A percentile compares a stretch with the other conserved stretches of the same genome.
These are phyloP conservation scores for Prolemur simus DNA, from an alignment of 2,113 vertebrate species.

Conservation along the genomic window DNA sequence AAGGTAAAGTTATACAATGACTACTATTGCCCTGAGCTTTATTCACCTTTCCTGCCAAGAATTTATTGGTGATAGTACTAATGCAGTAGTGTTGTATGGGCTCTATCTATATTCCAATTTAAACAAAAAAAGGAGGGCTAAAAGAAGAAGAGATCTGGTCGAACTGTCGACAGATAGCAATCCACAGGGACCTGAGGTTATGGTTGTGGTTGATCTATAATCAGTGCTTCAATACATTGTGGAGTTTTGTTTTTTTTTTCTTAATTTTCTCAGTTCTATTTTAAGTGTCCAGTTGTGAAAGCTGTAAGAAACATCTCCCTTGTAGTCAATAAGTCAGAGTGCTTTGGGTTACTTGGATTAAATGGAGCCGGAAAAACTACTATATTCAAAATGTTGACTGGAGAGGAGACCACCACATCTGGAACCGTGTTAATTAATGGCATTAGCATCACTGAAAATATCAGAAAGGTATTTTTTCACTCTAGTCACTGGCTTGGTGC, in stretches of 20 bases:
- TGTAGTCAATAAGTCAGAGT: constrained; percentile 79
- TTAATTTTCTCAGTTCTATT: constrained; percentile 60
- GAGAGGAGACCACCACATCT: constrained; percentile 83
- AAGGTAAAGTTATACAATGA: constrained; percentile 54
- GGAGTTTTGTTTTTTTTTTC: not conserved
- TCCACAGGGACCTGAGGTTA: not conserved
- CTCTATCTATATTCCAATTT: not conserved
- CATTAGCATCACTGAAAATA: constrained; percentile 17
- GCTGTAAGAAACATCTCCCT: constrained; percentile 68
- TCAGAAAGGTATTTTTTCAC: constrained; percentile 62
- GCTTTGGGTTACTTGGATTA: constrained; percentile 93
- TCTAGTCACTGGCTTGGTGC: not conserved
- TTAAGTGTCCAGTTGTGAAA: constrained; percentile 80
- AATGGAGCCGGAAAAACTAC: constrained; percentile 95
- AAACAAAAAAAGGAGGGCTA: no score
- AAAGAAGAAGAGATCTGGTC: not conserved
- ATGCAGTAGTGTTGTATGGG: not conserved
- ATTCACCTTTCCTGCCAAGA: not conserved
- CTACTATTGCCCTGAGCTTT: not conserved
- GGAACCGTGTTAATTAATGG: constrained; percentile 76
- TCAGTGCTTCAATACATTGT: not conserved
- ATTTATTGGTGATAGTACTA: not conserved
- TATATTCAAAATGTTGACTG: constrained; percentile 93
- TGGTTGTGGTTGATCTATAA: not conserved
- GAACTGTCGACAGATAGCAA: not conserved